phyloP scores from a whole-genome alignment of 2,888 invertebrate species.

The Pseudoips prasinana region DNA sequence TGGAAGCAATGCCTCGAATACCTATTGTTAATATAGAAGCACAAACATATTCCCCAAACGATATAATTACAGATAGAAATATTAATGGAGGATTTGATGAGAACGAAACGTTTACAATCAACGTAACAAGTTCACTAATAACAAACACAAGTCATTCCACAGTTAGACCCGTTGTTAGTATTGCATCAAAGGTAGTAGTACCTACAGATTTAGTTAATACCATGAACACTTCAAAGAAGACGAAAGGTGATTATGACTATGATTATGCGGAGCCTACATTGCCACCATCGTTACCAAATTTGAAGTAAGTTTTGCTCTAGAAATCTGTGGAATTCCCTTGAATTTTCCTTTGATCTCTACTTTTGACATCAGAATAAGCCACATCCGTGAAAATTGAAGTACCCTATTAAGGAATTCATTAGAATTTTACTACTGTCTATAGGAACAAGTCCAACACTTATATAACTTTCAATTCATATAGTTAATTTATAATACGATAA shows the following conservation, averaged over 20 bases:
- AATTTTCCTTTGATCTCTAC: no score
- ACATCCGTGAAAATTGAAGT: no score
- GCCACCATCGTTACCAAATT: constrained; percentile 91
- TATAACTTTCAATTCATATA: no score
- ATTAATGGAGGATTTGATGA: constrained; percentile 63
- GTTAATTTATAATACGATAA: no score
- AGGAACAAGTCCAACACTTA: no score
- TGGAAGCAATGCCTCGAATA: constrained; percentile 49
- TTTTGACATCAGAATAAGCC: no score
- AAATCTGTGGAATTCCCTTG: no score
- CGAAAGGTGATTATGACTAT: constrained; percentile 84
- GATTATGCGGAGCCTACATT: constrained; percentile 87
- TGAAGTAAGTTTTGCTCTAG: constrained; percentile 80
- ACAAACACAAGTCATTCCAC: constrained; percentile 62
- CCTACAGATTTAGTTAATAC: constrained; percentile 56
- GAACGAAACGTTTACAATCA: constrained; percentile 79
- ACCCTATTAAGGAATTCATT: no score
- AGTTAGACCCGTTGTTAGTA: constrained; percentile 30
- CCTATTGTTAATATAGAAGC: constrained; percentile 56
- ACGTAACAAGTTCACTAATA: constrained; percentile 78
- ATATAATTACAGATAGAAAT: constrained; percentile 66
- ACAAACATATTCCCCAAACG: constrained; percentile 59
- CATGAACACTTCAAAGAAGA: constrained; percentile 78
- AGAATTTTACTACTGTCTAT: no score
- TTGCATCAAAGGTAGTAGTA: constrained; percentile 52